These are phyloP conservation scores for Argyresthia goedartella DNA, from an alignment of 2,888 invertebrate species.

Conservation along the genomic window DNA sequence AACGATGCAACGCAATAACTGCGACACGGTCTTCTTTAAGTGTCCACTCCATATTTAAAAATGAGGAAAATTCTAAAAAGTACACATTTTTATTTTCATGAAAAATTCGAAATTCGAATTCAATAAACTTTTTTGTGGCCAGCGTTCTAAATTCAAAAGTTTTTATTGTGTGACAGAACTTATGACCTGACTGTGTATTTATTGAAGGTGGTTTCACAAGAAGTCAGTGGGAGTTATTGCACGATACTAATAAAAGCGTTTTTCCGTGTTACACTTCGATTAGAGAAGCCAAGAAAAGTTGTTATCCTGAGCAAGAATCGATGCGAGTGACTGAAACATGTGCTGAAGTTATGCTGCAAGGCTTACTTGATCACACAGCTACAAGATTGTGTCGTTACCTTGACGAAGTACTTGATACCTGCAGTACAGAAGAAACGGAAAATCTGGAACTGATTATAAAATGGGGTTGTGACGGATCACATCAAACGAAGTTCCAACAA, in stretches of 20 bases:
- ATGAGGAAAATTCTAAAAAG: no score
- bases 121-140: no score
- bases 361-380: not conserved
- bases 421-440: not conserved
- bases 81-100: no score
- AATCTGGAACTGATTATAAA: not conserved
- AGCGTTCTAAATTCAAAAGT: no score
- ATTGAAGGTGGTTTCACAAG: slow-evolving; percentile 7
- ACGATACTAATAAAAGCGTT: not conserved
- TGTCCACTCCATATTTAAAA: no score
- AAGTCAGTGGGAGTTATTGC: slow-evolving; percentile 6
- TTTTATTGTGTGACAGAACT: no score
- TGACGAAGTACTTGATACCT: not conserved
- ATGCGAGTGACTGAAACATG: not conserved
- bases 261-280: not conserved
- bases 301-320: slow-evolving; percentile 1
- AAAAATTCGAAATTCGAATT: no score
- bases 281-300: not conserved
- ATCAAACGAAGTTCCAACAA: not conserved
- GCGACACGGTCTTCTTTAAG: no score
- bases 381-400: not conserved
- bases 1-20: no score
- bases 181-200: no score
- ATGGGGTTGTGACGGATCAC: not conserved
- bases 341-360: not conserved